Base-by-base conservation (phyloP, 2,888 invertebrate genomes). In the Geotrupes spiniger region DNA sequence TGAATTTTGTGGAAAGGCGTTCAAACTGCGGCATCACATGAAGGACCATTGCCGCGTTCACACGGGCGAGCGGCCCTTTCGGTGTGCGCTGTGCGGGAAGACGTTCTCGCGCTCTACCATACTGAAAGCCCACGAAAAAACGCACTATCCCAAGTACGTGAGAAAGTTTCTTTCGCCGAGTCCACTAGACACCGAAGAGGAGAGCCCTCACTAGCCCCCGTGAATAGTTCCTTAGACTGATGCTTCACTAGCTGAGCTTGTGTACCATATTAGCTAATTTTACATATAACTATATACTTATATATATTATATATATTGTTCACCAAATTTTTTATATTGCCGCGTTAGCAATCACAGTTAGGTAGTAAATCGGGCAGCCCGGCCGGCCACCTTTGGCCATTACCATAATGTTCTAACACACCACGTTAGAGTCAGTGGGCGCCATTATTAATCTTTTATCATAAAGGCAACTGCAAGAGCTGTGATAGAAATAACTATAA, bases 41-140 rank as follows among this genome's bases (percentile, higher is more conserved):
- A 92, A 92, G 76, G 92, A 92, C 78, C 92, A 92, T 73, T 92
- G 91, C 77, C 84, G 92, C 68, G 92, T 92, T 56, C 92, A 92
- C 73, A 92, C 92, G 62, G 92, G 92, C 61, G 92, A 92, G 73
- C 79, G 92, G 61, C 92, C 92, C 37, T 92, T 92, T 78, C 83
- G 91, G 63, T 92, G 92, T 75, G 84, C 86, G 54, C 78, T 92
- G 62, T 92, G 92, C 74, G 92, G 92, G 56, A 92, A 92, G 74
- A 92, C 91, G 56, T 92, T 92, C 75, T 91, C 91, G 56, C 82
- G 92, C 64, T 91, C 91, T 61, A 92, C 92, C 57, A 92, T 92
- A 72, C 76, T 92, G 62, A 92, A 92, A 75, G 92, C 92, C 62
- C 92, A 92, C 74, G 92, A 92, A 75, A 92, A 92, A 76, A 92